Evolutionary conservation across 2,797 vertebrate genomes (phyloP).

Genomic region (Gobionotothen gibberifrons): DNA sequence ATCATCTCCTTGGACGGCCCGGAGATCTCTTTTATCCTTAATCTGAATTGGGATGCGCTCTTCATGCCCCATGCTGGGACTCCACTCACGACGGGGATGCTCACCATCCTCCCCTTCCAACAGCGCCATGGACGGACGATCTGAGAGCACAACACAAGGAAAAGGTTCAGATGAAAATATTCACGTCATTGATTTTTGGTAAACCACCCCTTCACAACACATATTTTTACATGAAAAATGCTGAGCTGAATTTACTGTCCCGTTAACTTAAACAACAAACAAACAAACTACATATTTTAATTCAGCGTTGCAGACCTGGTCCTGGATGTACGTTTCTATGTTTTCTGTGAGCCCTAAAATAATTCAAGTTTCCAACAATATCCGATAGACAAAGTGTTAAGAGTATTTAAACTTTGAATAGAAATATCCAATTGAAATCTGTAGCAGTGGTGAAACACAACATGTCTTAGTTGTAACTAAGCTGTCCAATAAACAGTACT

Average conservation of each 20-base stretch:
- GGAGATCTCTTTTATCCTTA: conserved; percentile 79
- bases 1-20: conserved; percentile 69
- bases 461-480: not conserved
- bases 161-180: conserved; percentile 8
- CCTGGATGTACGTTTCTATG: too few relatives aligned
- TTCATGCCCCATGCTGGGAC: conserved; percentile 83
- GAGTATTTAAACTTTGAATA: too few relatives aligned
- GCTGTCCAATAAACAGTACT: not conserved
- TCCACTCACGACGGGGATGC: conserved; percentile 81
- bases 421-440: not conserved
- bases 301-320: too few relatives aligned
- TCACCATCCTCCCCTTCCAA: conserved; percentile 80
- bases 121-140: conserved; percentile 79
- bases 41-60: conserved; percentile 80
- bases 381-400: too few relatives aligned
- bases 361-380: too few relatives aligned
- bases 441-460: not conserved
- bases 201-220: not conserved
- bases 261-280: not conserved
- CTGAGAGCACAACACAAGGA: conserved; percentile 50
- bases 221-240: not conserved
- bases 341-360: too few relatives aligned
- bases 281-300: not conserved
- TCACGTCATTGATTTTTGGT: not conserved
- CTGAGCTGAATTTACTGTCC: not conserved